Evolutionary conservation across 2,797 vertebrate species (phyloP), one percentile per base, ranked within the genome.

Genomic region (Phoeniculus purpureus): DNA sequence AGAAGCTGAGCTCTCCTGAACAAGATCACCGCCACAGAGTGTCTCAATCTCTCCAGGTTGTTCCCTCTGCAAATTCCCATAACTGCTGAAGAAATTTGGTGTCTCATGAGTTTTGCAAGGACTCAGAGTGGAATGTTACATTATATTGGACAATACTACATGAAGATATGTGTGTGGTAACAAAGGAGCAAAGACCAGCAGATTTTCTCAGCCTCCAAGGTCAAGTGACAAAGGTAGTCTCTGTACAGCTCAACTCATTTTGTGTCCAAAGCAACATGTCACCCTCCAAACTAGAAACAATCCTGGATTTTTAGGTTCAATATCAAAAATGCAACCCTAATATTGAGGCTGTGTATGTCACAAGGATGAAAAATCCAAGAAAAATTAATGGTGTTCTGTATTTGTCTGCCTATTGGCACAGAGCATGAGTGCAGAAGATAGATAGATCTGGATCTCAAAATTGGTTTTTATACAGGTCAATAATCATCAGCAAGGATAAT

Each of bases 391-490:
- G 6, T 34, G 8, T 13, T 48, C 27, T 66, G n/a, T 21, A 13
- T 47, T 72, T 66, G 12, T 52, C 60, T 67, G n/a, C 18, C 29
- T 72, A 5, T 25, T 65, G 62, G 47, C 22, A 34, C 10, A 22
- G 3, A 40, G 10, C 0, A 0, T 16, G 50, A 58, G 34, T 22
- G 12, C 15, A 54, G 37, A 18, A 58, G 29, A 22, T 8, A n/a
- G 26, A 21, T 20, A 31, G 55, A 34, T 73, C 17, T 48, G 8
- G 50, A 34, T 58, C 43, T 40, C 55, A 51, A 37, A 72, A 31
- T 25, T 31, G 6, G 21, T 34, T 34, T 80, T 65, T 37, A 31
- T 29, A 29, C 15, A 79, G 26, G 22, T 65, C 64, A 55, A 17
- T 47, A 47, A 45, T 40, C 32, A 40, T 12, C 64, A 71, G 9